Conservation (phyloP, 2,797 vertebrate species). For the Microctenopoma lineatum region DNA sequence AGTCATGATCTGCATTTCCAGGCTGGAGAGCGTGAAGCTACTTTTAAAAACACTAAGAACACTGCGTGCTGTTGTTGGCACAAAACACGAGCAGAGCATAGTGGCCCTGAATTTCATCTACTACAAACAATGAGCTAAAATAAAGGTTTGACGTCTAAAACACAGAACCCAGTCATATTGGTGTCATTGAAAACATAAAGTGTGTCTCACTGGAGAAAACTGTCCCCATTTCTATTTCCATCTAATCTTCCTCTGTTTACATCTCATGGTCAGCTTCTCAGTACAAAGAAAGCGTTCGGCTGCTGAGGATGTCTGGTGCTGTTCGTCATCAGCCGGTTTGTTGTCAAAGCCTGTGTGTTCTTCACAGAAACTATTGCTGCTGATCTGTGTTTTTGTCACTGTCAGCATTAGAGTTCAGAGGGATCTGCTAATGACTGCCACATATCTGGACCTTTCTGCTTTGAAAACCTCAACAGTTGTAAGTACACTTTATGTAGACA, state of each 20-base stretch:
- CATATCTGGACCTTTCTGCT: not conserved
- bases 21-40: conserved; percentile 1
- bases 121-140: not conserved
- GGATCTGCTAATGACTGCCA: not conserved
- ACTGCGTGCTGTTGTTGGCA: not conserved
- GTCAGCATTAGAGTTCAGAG: not conserved
- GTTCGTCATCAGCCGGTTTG: not conserved
- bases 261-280: not conserved
- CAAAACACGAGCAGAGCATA: not conserved
- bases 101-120: not conserved
- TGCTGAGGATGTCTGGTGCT: not conserved
- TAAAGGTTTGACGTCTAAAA: not conserved
- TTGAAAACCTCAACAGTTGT: not conserved
- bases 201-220: not conserved
- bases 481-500: conserved; percentile 3
- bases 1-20: conserved; percentile 17
- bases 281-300: not conserved
- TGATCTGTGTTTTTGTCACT: not conserved
- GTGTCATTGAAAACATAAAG: not conserved
- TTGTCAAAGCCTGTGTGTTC: not conserved
- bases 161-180: too few relatives aligned
- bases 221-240: not conserved
- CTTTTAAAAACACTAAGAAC: not conserved
- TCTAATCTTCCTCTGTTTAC: not conserved
- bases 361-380: not conserved